These are phyloP conservation scores for Dasyprocta punctata DNA, from an alignment of 2,113 vertebrate genomes.

Conservation along the genomic window DNA sequence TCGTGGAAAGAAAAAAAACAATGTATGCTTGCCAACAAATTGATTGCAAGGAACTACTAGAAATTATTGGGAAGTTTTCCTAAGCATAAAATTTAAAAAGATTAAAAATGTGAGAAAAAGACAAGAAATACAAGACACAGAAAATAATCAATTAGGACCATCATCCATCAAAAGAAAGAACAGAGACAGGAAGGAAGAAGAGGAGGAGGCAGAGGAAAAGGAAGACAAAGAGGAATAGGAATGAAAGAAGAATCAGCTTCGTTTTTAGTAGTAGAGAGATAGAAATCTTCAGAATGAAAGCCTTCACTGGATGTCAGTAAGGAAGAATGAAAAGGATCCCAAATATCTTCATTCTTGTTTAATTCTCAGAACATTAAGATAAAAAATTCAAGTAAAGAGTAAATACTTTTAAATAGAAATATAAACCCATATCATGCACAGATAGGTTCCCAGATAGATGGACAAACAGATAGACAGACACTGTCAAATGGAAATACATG, in stretches of 20 bases:
- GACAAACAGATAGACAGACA: not conserved
- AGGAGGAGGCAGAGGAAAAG: not conserved
- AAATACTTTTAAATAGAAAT: not conserved
- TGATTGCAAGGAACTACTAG: not conserved
- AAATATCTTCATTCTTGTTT: not conserved
- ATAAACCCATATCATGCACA: not conserved
- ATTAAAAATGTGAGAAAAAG: not conserved
- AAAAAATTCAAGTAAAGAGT: not conserved
- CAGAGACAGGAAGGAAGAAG: not conserved
- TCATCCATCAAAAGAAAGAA: conserved; percentile 1
- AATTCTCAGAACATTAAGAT: conserved; percentile 36
- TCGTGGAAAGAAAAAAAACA: not conserved
- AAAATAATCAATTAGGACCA: conserved; percentile 1
- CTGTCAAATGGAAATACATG: not conserved
- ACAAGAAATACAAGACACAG: not conserved
- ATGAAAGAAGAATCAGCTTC: not conserved
- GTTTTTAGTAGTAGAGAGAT: not conserved
- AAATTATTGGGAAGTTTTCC: not conserved
- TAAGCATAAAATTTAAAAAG: not conserved
- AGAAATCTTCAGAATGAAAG: not conserved
- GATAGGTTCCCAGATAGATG: not conserved
- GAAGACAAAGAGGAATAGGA: not conserved
- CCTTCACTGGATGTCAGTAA: not conserved
- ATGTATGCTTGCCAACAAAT: not conserved
- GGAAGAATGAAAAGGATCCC: not conserved